phyloP scores from a whole-genome alignment of 2,888 invertebrate genomes.

The Oasisia sp. region DNA sequence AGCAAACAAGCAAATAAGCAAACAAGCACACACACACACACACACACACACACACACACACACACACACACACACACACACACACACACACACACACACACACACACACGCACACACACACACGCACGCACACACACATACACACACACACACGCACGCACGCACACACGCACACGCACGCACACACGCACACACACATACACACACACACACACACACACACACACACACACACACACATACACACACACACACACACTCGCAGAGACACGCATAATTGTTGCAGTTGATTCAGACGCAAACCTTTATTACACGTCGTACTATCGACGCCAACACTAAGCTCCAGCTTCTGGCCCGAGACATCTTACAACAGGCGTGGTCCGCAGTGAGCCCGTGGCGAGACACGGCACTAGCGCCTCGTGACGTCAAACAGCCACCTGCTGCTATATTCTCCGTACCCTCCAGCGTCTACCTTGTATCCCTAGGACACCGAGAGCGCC shows the following conservation, averaged over 20 bases:
- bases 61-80: constrained; percentile 7
- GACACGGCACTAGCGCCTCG: not conserved
- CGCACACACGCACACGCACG: not conserved
- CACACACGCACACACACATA: constrained; percentile 10
- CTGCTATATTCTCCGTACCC: no score
- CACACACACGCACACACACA: not conserved
- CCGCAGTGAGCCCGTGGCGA: not conserved
- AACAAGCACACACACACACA: constrained; percentile 7
- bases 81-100: constrained; percentile 20
- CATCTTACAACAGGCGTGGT: not conserved
- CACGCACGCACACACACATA: no score
- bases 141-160: no score
- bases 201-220: constrained; percentile 21
- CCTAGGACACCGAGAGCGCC: no score
- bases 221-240: constrained; percentile 19
- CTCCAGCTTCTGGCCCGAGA: not conserved
- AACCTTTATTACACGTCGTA: not conserved
- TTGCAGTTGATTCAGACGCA: no score
- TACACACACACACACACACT: not conserved
- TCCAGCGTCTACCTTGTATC: no score
- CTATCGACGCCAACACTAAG: no score
- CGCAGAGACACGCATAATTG: no score
- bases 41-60: constrained; percentile 14
- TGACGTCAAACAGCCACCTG: no score
- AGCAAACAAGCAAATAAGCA: not conserved